A percentile compares a stretch with the other conserved stretches of the same genome.
phyloP scores from a whole-genome alignment of 2,888 invertebrate species.

The Exocentrus adspersus region DNA sequence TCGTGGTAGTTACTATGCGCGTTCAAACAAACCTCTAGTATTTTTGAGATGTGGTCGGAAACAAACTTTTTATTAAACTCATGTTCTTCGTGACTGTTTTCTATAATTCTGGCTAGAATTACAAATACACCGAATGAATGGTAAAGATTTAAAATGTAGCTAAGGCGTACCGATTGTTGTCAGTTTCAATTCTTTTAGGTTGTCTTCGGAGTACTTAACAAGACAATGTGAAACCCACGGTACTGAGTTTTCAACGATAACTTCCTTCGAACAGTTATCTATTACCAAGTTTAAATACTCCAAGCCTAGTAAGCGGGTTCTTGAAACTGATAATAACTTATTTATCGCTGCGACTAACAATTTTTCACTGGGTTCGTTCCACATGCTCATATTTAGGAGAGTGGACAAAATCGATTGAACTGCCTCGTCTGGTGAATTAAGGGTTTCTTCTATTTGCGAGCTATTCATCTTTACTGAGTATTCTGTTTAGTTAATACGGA shows the following conservation, averaged over 20 bases:
- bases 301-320: conserved; percentile 43
- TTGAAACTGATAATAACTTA: conserved; percentile 40
- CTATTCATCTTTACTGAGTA: conserved; percentile 18
- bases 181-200: conserved; percentile 44
- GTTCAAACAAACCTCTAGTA: conserved; percentile 45
- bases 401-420: conserved; percentile 28
- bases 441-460: conserved; percentile 34
- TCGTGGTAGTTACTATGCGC: conserved; percentile 34
- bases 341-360: conserved; percentile 40
- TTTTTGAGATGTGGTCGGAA: conserved; percentile 44
- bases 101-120: conserved; percentile 37
- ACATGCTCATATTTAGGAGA: conserved; percentile 39
- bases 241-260: conserved; percentile 39
- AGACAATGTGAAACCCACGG: conserved; percentile 44
- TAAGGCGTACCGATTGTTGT: conserved; percentile 22
- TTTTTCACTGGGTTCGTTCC: conserved; percentile 38
- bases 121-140: background rate
- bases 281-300: conserved; percentile 42
- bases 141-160: background rate
- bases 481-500: no score
- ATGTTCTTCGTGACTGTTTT: conserved; percentile 38
- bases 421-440: conserved; percentile 30
- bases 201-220: conserved; percentile 40
- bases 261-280: conserved; percentile 31
- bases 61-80: conserved; percentile 47